These are phyloP conservation scores for Hapalemur alaotrensis DNA, from an alignment of 2,797 vertebrate species.

Conservation along the genomic window DNA sequence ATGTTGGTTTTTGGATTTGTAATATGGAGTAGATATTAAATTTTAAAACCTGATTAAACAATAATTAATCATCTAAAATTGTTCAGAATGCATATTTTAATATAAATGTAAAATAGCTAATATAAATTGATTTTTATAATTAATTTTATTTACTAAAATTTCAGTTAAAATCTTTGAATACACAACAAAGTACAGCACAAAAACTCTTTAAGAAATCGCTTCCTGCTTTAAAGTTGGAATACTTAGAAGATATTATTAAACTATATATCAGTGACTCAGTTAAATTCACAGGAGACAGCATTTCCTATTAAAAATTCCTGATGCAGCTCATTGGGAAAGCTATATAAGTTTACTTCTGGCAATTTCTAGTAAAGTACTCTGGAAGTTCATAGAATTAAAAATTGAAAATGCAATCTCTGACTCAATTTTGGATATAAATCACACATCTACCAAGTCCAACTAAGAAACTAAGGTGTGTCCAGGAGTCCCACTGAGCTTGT, in stretches of 20 bases:
- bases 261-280: constrained; percentile 21
- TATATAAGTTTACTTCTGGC: constrained; percentile 20
- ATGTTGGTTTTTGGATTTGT: constrained; percentile 1
- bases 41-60: constrained; percentile 17
- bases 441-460: not conserved
- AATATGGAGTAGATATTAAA: constrained; percentile 41
- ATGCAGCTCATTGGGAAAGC: constrained; percentile 48
- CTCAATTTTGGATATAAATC: not conserved
- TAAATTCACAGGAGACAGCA: constrained; percentile 39
- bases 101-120: not conserved
- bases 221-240: constrained; percentile 23
- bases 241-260: constrained; percentile 54
- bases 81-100: not conserved
- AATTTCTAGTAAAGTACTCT: constrained; percentile 6
- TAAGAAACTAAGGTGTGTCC: not conserved
- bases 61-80: not conserved
- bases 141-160: constrained; percentile 46
- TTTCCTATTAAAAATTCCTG: constrained; percentile 52
- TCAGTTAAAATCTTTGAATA: constrained; percentile 40
- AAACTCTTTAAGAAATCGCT: constrained; percentile 21
- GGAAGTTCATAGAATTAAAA: constrained; percentile 29
- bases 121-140: constrained; percentile 44
- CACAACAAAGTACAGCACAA: not conserved
- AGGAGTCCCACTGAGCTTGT: not conserved
- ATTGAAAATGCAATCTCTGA: not conserved